Evolutionary conservation across 2,888 invertebrate species (phyloP), one percentile per base, ranked within the genome.

Genomic region (Leptinotarsa tumamoca): DNA sequence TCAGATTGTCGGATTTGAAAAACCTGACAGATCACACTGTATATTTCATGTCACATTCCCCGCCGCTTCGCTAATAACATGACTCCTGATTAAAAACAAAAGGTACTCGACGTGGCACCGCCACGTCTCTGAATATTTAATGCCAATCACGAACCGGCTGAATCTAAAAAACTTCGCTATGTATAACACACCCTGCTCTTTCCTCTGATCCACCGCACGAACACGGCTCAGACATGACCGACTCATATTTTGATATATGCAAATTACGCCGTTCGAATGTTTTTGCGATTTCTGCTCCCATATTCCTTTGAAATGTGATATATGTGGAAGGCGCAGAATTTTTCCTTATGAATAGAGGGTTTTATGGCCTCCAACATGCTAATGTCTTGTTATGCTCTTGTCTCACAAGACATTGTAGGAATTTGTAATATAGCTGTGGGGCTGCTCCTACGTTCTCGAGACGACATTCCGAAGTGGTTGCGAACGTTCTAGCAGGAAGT

Each of bases 321-420:
- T 78, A 76, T 73, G 75, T 71, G 74, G 68, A 67, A 72, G 67
- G 66, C 72, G 68, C 68, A 50, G 74, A 76, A 78, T 78, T 78
- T 72, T 78, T 74, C 74, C 70, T 78, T 79, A 76, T 33, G 78
- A 78, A 78, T 73, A 72, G 74, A 76, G 75, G 75, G 78, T 72
- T 69, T 72, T 72, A 70, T 63, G 75, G 77, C 77, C 79, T 77
- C 78, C 74, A 79, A 80, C 81, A 83, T 82, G 83, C 81, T 83
- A 78, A 78, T 78, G 73, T 75, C 78, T 75, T 75, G 76, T 77
- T 73, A 76, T 71, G 69, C 71, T 73, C 76, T 78, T 78, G 78
- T 75, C 73, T 78, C 72, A 74, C 74, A 69, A 76, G 73, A 76
- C 70, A 73, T 68, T 58, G 49, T 33, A 33, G 76, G 76, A 77